A percentile compares a stretch with the other conserved stretches of the same genome.
Evolutionary conservation across 2,888 invertebrate species (phyloP).

Genomic region (Phlogophora meticulosa): DNA sequence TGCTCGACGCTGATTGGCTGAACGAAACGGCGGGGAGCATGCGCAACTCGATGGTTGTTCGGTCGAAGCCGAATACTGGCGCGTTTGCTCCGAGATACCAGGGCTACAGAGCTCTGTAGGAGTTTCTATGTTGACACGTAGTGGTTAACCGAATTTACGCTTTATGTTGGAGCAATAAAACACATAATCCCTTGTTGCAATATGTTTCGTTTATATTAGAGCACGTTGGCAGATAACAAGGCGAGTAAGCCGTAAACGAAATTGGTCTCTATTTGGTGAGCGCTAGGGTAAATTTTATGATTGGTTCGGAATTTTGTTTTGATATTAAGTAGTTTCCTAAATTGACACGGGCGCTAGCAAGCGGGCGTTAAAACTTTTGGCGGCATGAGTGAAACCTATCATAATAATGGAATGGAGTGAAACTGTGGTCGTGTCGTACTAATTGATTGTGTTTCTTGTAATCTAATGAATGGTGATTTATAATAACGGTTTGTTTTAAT

Average conservation of each 20-base stretch:
- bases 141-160: constrained; percentile 63
- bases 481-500: constrained; percentile 29
- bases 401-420: constrained; percentile 60
- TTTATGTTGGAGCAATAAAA: constrained; percentile 57
- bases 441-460: constrained; percentile 57
- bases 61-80: constrained; percentile 90
- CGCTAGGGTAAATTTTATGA: constrained; percentile 59
- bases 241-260: constrained; percentile 65
- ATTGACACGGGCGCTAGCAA: constrained; percentile 83
- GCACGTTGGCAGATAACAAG: constrained; percentile 84
- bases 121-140: constrained; percentile 75
- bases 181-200: constrained; percentile 59
- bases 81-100: constrained; percentile 89
- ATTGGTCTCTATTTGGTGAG: constrained; percentile 68
- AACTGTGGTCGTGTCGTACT: constrained; percentile 54
- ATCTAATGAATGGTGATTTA: constrained; percentile 46
- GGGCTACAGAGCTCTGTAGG: constrained; percentile 89
- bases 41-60: constrained; percentile 85
- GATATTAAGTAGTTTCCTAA: constrained; percentile 84
- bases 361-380: constrained; percentile 78
- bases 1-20: constrained; percentile 86
- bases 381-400: constrained; percentile 64
- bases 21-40: constrained; percentile 87
- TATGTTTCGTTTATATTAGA: constrained; percentile 75
- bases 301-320: constrained; percentile 62